Base-by-base conservation (phyloP, 2,113 vertebrate genomes). In the Sceloporus undulatus region DNA sequence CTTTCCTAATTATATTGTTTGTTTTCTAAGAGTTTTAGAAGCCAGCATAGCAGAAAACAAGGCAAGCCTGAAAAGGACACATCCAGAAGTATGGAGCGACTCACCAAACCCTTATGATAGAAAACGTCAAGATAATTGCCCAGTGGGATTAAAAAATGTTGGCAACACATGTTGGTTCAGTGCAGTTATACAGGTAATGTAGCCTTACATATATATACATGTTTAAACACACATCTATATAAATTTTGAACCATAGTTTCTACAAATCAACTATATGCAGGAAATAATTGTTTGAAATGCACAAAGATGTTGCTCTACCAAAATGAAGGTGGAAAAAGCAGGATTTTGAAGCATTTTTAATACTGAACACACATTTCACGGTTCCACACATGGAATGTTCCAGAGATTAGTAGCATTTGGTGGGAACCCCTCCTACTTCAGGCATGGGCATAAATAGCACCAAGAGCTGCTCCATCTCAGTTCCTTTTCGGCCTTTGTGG, bases 121-220 rank as follows among this genome's bases (percentile, higher is more conserved):
- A 84, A 99, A 99, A 95, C 97, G 99, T 85, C 97, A 97, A 94
- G 98, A 98, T 87, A 98, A 94, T 95, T 98, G 97, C 89, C 98
- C 98, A 0, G 98, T 99, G 42, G 99, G 99, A 6, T 95, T 99
- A 91, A 99, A 99, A 96, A 99, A 99, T 87, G 99, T 99, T 82
- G 99, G 99, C 92, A 99, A 99, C 92, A 99, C 99, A 0, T 99
- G 99, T 95, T 99, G 99, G 99, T 99, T 99, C 96, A 99, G 99
- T 92, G 99, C 99, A 59, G 99, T 99, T 90, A 99, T 99, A 95
- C 99, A 99, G 98, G 99, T 99, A 95, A 95, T 14, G 0, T 1
- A 0, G 3, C 82, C 48, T 38, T 77, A 0, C 0, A 0, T 88
- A 78, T 80, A 4, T 74, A 85, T 40, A 34, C 75, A 0, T 52